A percentile compares a stretch with the other conserved stretches of the same genome.
These are phyloP conservation scores for Novumbra hubbsi DNA, from an alignment of 2,797 vertebrate species.

Conservation along the genomic window DNA sequence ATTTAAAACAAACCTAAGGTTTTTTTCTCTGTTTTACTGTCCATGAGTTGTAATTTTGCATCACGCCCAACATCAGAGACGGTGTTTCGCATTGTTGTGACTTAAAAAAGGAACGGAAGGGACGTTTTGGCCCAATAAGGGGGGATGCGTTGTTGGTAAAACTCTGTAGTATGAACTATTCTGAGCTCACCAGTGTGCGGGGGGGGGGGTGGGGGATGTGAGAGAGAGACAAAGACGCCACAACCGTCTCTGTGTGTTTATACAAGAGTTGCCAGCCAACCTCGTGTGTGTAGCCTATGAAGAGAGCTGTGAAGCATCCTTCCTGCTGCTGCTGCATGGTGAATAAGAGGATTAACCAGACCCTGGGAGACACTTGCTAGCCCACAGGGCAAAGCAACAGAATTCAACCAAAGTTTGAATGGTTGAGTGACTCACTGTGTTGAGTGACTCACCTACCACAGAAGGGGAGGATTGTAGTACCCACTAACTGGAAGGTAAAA, in stretches of 20 bases:
- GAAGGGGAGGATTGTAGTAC: conserved; percentile 18
- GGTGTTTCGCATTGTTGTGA: too few species aligned
- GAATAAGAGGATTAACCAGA: conserved; percentile 72
- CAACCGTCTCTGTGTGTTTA: conserved; percentile 65
- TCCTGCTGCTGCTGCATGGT: conserved; percentile 39
- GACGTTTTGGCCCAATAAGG: background rate
- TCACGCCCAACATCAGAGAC: too few species aligned
- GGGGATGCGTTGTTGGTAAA: background rate
- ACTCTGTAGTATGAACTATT: background rate
- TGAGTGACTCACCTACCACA: conserved; percentile 46
- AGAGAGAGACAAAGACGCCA: conserved; percentile 45
- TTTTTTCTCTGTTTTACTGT: too few species aligned
- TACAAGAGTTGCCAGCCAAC: conserved; percentile 53
- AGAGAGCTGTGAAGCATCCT: conserved; percentile 47
- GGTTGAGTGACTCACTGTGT: background rate
- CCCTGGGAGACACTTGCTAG: conserved; percentile 56
- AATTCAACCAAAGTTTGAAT: conserved; percentile 58
- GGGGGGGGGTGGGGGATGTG: background rate
- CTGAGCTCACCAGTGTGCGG: background rate
- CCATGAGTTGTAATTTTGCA: too few species aligned
- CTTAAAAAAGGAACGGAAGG: too few species aligned
- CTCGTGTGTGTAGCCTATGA: background rate
- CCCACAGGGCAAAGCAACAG: conserved; percentile 53
- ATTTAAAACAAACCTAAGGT: too few species aligned
- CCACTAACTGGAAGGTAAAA: conserved; percentile 2